Conservation (phyloP, 2,888 invertebrate genomes). For the Lepidocyrtoides sp. region DNA sequence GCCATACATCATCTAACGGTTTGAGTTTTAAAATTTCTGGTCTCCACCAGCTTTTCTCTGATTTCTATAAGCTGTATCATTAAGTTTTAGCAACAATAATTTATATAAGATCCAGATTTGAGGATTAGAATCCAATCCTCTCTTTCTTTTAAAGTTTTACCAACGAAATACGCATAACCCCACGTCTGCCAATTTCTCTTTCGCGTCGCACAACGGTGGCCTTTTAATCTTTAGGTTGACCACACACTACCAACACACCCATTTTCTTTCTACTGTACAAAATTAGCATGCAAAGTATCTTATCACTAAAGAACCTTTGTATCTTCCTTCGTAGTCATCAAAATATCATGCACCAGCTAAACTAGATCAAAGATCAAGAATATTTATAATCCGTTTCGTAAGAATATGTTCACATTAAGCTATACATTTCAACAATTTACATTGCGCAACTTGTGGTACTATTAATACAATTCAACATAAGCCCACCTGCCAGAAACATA, state of each 20-base stretch:
- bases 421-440: neutral
- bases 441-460: slow-evolving; percentile 58
- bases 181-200: slow-evolving; percentile 14
- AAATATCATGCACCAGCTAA: slow-evolving; percentile 30
- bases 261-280: slow-evolving; percentile 12
- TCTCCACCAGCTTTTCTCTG: neutral
- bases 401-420: too few relatives aligned
- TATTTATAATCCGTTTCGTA: too few relatives aligned
- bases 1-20: too few relatives aligned
- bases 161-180: too few relatives aligned
- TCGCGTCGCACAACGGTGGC: neutral
- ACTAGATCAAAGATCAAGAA: slow-evolving; percentile 20
- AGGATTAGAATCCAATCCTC: neutral
- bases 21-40: too few relatives aligned
- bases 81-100: neutral
- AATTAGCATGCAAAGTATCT: neutral
- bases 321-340: neutral
- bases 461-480: slow-evolving; percentile 22
- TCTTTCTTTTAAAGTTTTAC: neutral
- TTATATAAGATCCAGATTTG: too few relatives aligned
- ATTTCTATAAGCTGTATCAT: neutral
- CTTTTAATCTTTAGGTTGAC: slow-evolving; percentile 57
- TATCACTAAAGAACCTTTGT: neutral
- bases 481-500: slow-evolving; percentile 63
- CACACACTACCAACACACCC: slow-evolving; percentile 78